Evolutionary conservation across 2,888 invertebrate species (phyloP), one percentile per base, ranked within the genome.

Genomic region (Rapana venosa): DNA sequence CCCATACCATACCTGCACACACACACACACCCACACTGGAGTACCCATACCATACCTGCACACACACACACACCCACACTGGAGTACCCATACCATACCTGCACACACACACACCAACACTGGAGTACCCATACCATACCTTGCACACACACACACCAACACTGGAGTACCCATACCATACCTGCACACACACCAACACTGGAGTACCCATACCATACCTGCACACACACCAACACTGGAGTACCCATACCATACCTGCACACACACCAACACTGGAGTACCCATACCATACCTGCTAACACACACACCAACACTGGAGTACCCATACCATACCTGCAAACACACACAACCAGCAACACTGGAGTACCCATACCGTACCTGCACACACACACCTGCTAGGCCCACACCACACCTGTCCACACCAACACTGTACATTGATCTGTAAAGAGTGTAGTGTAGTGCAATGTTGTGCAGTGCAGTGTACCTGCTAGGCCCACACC

Each of bases 181-280:
- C 74, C 74, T 74, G 74, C 1, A 74, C 20, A 74, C 74, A 74
- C 5, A n/a, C n/a, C n/a, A n/a, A n/a, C n/a, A n/a, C n/a, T n/a
- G n/a, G n/a, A n/a, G n/a, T n/a, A n/a, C 74, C 74, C 74, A 74
- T 26, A 74, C 74, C 26, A 74, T n/a, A n/a, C 74, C 74, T 74
- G 74, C 1, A 74, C 20, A 74, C 74, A 74, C 5, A n/a, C n/a
- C n/a, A n/a, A n/a, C n/a, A n/a, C n/a, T n/a, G n/a, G n/a, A n/a
- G n/a, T n/a, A n/a, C 74, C 74, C 74, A 74, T 26, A 74, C 74
- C 26, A 74, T n/a, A n/a, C 74, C 74, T 74, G 74, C 1, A 74
- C 20, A 74, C 74, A 74, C 5, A n/a, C n/a, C 5, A 5, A 8
- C 11, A 22, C 15, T 70, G 70, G 5, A 70, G 15, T 5, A 22